phyloP scores from a whole-genome alignment of 2,888 invertebrate species.

The Synanthedon formicaeformis region DNA sequence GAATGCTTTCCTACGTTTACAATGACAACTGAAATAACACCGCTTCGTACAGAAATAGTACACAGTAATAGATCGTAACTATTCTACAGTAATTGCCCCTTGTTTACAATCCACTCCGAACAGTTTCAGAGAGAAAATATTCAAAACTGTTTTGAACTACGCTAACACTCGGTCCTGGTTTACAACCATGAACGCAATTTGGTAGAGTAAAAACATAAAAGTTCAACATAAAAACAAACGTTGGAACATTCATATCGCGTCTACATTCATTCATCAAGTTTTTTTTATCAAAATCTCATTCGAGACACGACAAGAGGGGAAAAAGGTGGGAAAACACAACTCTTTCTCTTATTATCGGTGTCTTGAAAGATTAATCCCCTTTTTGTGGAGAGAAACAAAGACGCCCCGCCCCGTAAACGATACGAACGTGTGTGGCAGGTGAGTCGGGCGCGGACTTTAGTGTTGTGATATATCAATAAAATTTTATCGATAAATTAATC shows the following conservation, averaged over 20 bases:
- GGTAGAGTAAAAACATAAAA: too few species aligned
- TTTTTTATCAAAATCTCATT: neutral
- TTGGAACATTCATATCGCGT: neutral
- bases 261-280: conserved; percentile 1
- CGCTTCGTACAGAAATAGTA: too few species aligned
- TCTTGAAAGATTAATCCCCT: conserved; percentile 37
- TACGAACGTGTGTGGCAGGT: conserved; percentile 27
- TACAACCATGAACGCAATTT: too few species aligned
- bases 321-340: conserved; percentile 10
- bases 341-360: conserved; percentile 26
- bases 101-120: too few species aligned
- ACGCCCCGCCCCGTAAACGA: conserved; percentile 28
- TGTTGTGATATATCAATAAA: conserved; percentile 5
- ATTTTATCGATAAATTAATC: neutral
- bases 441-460: conserved; percentile 9
- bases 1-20: too few species aligned
- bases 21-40: too few species aligned
- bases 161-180: too few species aligned
- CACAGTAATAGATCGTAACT: too few species aligned
- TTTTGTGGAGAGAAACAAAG: conserved; percentile 35
- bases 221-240: too few species aligned
- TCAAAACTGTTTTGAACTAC: too few species aligned
- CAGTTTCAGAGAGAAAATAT: too few species aligned
- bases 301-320: conserved; percentile 5
- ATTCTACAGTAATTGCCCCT: too few species aligned